phyloP scores from a whole-genome alignment of 2,113 vertebrate species.

The Pungitius pungitius region DNA sequence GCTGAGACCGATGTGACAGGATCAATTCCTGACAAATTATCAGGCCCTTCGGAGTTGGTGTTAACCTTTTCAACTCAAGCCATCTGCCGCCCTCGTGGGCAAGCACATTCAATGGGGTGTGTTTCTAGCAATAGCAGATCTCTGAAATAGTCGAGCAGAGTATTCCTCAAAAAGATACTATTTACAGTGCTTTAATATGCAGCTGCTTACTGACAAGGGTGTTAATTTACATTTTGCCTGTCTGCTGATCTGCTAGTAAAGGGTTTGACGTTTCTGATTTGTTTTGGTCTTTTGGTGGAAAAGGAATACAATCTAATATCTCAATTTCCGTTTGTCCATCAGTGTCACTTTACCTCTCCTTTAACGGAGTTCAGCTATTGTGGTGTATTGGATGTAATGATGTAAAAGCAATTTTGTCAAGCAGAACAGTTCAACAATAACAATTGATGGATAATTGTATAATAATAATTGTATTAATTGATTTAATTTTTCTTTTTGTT shows the following conservation, averaged over 20 bases:
- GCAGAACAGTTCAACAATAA: neutral
- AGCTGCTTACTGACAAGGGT: neutral
- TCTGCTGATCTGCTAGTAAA: neutral
- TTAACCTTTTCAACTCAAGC: conserved; percentile 38
- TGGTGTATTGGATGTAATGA: conserved; percentile 12
- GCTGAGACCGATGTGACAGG: conserved; percentile 8
- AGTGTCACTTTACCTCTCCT: neutral
- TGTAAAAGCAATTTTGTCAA: conserved; percentile 14
- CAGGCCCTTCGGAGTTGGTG: neutral
- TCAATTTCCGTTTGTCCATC: conserved; percentile 2
- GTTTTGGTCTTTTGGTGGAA: conserved; percentile 18
- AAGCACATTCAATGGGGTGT: conserved; percentile 28
- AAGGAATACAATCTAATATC: conserved; percentile 3
- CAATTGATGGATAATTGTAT: conserved; percentile 8
- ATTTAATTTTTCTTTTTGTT: neutral
- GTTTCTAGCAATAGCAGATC: conserved; percentile 15
- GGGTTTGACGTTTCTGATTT: conserved; percentile 30
- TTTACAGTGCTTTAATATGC: neutral
- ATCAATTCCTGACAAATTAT: conserved; percentile 3
- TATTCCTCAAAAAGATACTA: neutral
- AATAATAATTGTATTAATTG: no score
- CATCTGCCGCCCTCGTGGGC: conserved; percentile 1
- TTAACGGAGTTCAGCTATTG: conserved; percentile 27
- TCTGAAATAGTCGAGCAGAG: neutral
- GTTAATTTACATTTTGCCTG: neutral